phyloP scores from a whole-genome alignment of 2,888 invertebrate species.

The Noctua fimbriata region DNA sequence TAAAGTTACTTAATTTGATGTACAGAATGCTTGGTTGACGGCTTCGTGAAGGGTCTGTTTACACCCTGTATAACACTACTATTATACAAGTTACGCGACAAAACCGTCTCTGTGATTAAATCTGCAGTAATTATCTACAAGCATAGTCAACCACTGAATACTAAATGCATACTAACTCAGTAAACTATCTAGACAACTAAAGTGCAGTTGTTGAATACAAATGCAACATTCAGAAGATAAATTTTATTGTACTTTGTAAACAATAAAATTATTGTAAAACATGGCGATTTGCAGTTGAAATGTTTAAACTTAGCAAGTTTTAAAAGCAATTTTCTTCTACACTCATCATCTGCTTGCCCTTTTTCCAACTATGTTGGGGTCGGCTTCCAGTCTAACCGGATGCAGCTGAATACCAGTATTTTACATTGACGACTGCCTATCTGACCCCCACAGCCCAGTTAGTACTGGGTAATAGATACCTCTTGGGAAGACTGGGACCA shows the following conservation, averaged over 20 bases:
- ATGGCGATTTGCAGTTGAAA: conserved; percentile 14
- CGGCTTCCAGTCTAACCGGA: no score
- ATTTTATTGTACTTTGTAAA: conserved; percentile 33
- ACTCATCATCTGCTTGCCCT: no score
- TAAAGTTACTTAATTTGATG: no score
- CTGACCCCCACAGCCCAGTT: no score
- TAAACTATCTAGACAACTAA: conserved; percentile 15
- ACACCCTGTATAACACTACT: background rate
- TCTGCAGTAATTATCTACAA: conserved; percentile 16
- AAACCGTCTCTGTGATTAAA: conserved; percentile 9
- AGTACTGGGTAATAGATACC: no score
- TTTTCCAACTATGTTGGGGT: no score
- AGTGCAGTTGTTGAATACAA: conserved; percentile 40
- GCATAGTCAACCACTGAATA: conserved; percentile 11
- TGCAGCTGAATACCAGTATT: no score
- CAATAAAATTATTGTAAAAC: conserved; percentile 21
- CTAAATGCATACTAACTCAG: conserved; percentile 5
- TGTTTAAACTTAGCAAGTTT: background rate
- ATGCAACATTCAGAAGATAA: conserved; percentile 19
- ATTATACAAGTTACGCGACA: background rate
- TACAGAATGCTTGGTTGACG: no score
- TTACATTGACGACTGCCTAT: no score
- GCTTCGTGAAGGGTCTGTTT: no score
- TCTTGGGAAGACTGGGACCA: no score
- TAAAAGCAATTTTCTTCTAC: background rate